Base-by-base conservation (phyloP, 1,140 invertebrate genomes). In the Brachionus rubens region DNA sequence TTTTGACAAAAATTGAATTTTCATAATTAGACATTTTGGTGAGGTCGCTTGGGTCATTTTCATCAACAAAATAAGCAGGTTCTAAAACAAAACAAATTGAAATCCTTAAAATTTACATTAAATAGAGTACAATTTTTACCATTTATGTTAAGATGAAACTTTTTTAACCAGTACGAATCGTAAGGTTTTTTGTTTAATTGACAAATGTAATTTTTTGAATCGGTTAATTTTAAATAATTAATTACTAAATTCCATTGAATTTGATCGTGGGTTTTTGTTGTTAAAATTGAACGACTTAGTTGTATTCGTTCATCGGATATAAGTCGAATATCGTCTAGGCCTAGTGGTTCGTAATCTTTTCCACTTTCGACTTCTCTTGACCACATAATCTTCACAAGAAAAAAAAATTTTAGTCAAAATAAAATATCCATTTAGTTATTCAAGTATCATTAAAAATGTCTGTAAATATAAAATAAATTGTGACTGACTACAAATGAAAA, bases 161-260 rank as follows among this genome's bases (percentile, higher is more conserved):
- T 48, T 48, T 54, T 26, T 14, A 72, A 33, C 68, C 68, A 72
- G 26, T 26, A 48, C 3, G 50, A 40, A 24, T 72, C 68, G 33
- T 72, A 72, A n/a, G 68, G 68, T 14, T 48, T 72, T 16, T 72
- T 48, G 14, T 72, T 72, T n/a, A 72, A 24, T 50, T 72, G 68
- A 28, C 68, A 72, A 41, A 72, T 72, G 41, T 72, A 72, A 28
- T 72, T 72, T 2, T 36, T 33, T 26, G 68, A 72, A 54, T 72
- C 68, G 30, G 46, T 21, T 21, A 24, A 7, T 54, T 72, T 72
- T 9, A 72, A 46, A 48, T 52, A 19, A 40, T 72, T 40, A 2
- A 72, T 72, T 10, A 41, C 30, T 26, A 72, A 72, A 50, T 10
- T 50, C 68, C 68, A 72, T 41, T 50, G 28, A n/a, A 72, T 72